Conservation (phyloP, 2,797 vertebrate genomes). For the Hephaestus fuliginosus region DNA sequence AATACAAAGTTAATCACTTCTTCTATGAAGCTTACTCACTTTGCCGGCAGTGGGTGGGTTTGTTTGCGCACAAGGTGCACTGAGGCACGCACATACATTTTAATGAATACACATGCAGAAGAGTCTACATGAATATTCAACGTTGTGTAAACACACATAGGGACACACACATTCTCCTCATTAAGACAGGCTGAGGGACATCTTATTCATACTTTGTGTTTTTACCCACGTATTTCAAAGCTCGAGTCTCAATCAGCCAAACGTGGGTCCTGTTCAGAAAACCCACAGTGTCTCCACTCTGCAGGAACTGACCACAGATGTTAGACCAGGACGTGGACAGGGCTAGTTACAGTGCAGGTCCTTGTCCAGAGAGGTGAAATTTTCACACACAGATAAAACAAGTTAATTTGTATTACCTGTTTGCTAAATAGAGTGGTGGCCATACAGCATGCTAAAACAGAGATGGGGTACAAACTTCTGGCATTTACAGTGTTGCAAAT, state of each 20-base stretch:
- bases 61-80: slow-evolving; percentile 62
- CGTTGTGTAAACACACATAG: slow-evolving; percentile 30
- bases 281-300: slow-evolving; percentile 17
- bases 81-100: slow-evolving; percentile 39
- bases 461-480: slow-evolving; percentile 1
- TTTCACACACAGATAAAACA: slow-evolving; percentile 30
- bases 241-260: slow-evolving; percentile 7
- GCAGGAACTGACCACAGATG: slow-evolving; percentile 41
- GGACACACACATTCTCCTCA: slow-evolving; percentile 29
- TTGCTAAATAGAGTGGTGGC: slow-evolving; percentile 33
- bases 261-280: slow-evolving; percentile 23
- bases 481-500: slow-evolving; percentile 14
- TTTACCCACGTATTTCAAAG: slow-evolving; percentile 31
- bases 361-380: slow-evolving; percentile 27
- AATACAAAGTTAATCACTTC: slow-evolving; percentile 69
- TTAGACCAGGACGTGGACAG: slow-evolving; percentile 35
- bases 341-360: slow-evolving; percentile 37
- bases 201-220: slow-evolving; percentile 38
- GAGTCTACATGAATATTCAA: slow-evolving; percentile 9
- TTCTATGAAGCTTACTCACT: slow-evolving; percentile 63
- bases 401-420: slow-evolving; percentile 7
- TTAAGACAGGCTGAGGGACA: slow-evolving; percentile 41
- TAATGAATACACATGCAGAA: slow-evolving; percentile 37
- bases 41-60: slow-evolving; percentile 58
- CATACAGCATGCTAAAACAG: slow-evolving; percentile 1